Conservation (phyloP, 2,797 vertebrate genomes). For the Ptychadena robeensis region DNA sequence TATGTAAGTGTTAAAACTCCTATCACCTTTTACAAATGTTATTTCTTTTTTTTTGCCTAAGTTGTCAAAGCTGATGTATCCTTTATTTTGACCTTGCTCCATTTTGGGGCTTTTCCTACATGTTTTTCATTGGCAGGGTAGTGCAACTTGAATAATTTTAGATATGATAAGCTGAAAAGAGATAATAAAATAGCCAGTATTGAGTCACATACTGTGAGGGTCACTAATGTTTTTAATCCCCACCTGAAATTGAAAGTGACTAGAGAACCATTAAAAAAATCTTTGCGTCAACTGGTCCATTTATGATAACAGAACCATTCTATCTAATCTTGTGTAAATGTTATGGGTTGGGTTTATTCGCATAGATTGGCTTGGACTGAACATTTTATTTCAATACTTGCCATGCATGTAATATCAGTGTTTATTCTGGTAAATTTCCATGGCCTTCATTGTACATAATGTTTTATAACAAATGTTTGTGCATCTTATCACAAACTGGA, state of each 20-base stretch:
- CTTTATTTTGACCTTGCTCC: too few species aligned
- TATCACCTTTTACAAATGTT: too few species aligned
- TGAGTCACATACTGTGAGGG: too few species aligned
- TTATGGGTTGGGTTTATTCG: not conserved
- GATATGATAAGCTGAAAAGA: too few species aligned
- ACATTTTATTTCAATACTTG: not conserved
- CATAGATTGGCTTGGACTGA: not conserved
- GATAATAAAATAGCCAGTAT: too few species aligned
- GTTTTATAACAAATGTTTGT: not conserved
- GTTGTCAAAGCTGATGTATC: too few species aligned
- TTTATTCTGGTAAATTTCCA: not conserved
- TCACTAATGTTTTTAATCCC: not conserved
- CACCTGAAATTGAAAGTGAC: not conserved
- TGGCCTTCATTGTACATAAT: not conserved
- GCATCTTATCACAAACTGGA: not conserved
- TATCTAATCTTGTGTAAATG: slow-evolving; percentile 2
- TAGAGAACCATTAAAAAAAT: not conserved
- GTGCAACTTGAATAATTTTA: too few species aligned
- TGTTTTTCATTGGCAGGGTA: too few species aligned
- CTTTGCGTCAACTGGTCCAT: not conserved
- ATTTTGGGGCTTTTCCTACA: too few species aligned
- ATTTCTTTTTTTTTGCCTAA: too few species aligned
- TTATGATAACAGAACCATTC: not conserved
- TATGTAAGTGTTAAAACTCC: too few species aligned
- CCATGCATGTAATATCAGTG: not conserved